Conservation (phyloP, 1,140 invertebrate species). For the Drosophila insularis region DNA sequence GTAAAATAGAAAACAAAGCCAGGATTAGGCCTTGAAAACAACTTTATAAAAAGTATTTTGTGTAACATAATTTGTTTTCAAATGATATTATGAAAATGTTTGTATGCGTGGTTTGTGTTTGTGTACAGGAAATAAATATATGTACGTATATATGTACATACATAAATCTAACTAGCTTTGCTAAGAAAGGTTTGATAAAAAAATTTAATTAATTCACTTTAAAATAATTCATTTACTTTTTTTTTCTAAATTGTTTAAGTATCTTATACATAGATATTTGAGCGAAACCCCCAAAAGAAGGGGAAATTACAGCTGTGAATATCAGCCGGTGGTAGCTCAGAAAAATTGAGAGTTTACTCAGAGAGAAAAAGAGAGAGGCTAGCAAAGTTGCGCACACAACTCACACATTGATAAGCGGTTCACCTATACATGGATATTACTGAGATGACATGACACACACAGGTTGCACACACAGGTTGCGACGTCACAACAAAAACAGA, state of each 20-base stretch:
- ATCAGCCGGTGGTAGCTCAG: conserved; percentile 22
- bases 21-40: background rate
- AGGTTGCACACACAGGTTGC: background rate
- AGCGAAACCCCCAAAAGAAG: conserved; percentile 7
- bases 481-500: conserved; percentile 31
- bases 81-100: background rate
- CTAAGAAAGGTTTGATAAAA: too few species aligned
- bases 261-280: background rate
- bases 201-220: background rate
- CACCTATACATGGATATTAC: background rate
- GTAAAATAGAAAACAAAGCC: conserved; percentile 6
- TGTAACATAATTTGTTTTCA: background rate
- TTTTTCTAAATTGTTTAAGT: conserved; percentile 7
- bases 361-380: background rate
- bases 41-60: background rate
- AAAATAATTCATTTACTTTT: background rate
- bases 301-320: conserved; percentile 27
- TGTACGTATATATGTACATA: too few species aligned
- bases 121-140: too few species aligned
- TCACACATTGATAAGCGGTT: conserved; percentile 12
- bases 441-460: conserved; percentile 26
- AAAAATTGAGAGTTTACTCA: background rate
- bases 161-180: too few species aligned
- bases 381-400: conserved; percentile 11
- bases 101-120: too few species aligned